A percentile compares a stretch with the other conserved stretches of the same genome.
Conservation (phyloP, 1,140 invertebrate genomes). For the Pogonomyrmex barbatus region DNA sequence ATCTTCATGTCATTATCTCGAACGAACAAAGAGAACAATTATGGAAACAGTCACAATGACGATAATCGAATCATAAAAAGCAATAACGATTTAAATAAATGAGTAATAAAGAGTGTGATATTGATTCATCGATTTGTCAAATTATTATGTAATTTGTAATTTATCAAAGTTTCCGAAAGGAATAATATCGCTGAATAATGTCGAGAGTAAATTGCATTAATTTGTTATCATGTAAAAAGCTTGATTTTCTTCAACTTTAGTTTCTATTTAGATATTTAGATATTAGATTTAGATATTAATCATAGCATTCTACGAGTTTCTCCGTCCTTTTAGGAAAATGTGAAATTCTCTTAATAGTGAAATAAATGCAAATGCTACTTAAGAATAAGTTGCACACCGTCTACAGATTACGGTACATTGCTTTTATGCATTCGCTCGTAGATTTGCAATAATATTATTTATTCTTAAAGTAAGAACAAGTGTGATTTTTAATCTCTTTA, state of each 20-base stretch:
- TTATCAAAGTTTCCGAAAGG: neutral
- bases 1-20: neutral
- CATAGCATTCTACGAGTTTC: neutral
- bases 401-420: neutral
- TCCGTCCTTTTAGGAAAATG: neutral
- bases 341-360: neutral
- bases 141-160: slow-evolving; percentile 16
- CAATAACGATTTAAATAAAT: neutral
- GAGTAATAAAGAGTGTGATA: neutral
- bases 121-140: neutral
- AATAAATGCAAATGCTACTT: neutral
- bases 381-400: neutral
- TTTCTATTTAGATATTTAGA: too few species aligned
- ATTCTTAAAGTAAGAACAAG: neutral
- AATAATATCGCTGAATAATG: neutral
- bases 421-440: neutral
- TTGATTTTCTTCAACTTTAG: neutral
- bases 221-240: neutral
- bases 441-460: slow-evolving; percentile 4
- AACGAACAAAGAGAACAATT: neutral
- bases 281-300: neutral
- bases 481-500: neutral
- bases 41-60: neutral
- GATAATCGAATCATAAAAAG: neutral
- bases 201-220: too few species aligned